These are phyloP conservation scores for Phoxinus phoxinus DNA, from an alignment of 2,113 vertebrate species.

Conservation along the genomic window DNA sequence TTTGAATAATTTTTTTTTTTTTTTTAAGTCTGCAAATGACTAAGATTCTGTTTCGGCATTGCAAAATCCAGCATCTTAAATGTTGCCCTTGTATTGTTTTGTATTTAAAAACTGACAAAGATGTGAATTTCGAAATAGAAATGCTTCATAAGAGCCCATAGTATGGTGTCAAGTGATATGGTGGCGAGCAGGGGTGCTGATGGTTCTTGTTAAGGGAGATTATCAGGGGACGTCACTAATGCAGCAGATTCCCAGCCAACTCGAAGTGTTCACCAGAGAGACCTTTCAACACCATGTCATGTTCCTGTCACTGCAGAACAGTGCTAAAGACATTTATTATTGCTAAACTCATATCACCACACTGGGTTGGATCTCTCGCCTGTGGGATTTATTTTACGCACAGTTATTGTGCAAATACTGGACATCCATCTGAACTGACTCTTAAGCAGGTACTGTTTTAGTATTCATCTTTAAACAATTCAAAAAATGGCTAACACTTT, in stretches of 20 bases:
- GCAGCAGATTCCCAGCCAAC: slow-evolving; percentile 28
- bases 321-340: neutral
- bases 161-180: slow-evolving; percentile 12
- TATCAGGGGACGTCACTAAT: slow-evolving; percentile 45
- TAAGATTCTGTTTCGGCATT: neutral
- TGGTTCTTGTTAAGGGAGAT: slow-evolving; percentile 15
- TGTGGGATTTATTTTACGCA: neutral
- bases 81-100: neutral
- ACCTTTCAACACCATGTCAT: slow-evolving; percentile 39
- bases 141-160: slow-evolving; percentile 31
- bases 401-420: neutral
- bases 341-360: neutral
- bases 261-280: slow-evolving; percentile 34
- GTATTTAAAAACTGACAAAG: neutral
- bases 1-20: neutral
- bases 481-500: neutral
- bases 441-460: neutral
- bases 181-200: slow-evolving; percentile 28
- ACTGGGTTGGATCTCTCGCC: neutral
- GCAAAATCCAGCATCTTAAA: neutral
- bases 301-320: slow-evolving; percentile 19
- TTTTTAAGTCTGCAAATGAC: neutral
- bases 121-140: slow-evolving; percentile 10
- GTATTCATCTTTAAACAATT: neutral
- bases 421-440: neutral